Base-by-base conservation (phyloP, 2,888 invertebrate genomes). In the Leptura quadrifasciata region DNA sequence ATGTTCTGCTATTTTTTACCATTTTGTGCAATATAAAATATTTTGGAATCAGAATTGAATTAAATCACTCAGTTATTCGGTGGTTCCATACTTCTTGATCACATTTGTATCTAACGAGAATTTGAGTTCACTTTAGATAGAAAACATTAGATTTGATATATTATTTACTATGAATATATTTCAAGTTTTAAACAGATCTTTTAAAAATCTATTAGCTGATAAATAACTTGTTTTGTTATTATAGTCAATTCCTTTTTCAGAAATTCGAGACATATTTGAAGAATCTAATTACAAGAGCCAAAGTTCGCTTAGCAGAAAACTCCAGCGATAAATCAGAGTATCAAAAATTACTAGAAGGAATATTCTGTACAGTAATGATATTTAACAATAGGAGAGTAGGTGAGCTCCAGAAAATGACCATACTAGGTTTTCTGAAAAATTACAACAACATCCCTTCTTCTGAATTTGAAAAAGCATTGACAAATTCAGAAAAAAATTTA, bases 261-360 rank as follows among this genome's bases (percentile, higher is more conserved):
- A 55, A 55, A 63, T 21, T 58, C 9, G 35, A 70, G 21, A 21
- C 15, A n/a, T 70, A 70, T 17, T 20, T 58, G 35, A 58, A 70
- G 20, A 47, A 39, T 35, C 6, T 35, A 9, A 31, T 70, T 1
- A 31, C 17, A 57, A 17, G 17, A n/a, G 27, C 55, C 9, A 39
- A 70, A 69, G 5, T 35, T 15, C 15, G 24, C 2, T 55, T 54
- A n/a, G 9, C 6, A 15, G 12, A 17, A 12, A n/a, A 58, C 35
- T 5, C 60, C 24, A 63, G 17, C 21, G 10, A 52, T n/a, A n/a
- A 6, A 6, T 15, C 39, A 54, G 54, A 39, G 15, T 61, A 63
- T 63, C n/a, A 31, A 3, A 15, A 47, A 2, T 12, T 72, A 2
- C 8, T 70, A 8, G 55, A 68, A 24, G 68, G 20, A 5, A 21